Evolutionary conservation across 2,797 vertebrate species (phyloP).

Genomic region (Danio albolineatus): DNA sequence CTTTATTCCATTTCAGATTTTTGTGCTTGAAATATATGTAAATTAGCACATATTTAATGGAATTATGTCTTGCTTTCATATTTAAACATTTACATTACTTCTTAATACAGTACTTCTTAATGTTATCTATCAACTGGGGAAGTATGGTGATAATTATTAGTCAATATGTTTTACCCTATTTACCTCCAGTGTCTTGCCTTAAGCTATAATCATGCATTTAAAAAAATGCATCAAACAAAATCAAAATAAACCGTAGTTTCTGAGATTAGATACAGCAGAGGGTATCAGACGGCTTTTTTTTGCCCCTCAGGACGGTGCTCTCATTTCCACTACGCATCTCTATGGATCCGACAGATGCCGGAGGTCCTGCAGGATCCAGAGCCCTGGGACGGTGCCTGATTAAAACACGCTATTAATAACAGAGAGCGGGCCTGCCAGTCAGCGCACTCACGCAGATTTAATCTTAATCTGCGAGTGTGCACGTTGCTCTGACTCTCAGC

Average conservation of each 20-base stretch:
- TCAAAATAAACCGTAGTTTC: slow-evolving; percentile 28
- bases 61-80: too few relatives aligned
- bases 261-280: neutral
- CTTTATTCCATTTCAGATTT: too few relatives aligned
- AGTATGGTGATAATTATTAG: too few relatives aligned
- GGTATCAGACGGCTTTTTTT: neutral
- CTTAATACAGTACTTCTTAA: too few relatives aligned
- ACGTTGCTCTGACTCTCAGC: slow-evolving; percentile 33
- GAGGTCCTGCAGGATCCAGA: slow-evolving; percentile 69
- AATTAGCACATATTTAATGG: too few relatives aligned
- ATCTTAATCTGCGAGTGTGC: slow-evolving; percentile 79
- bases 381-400: slow-evolving; percentile 76
- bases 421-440: slow-evolving; percentile 64
- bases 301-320: slow-evolving; percentile 46
- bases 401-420: slow-evolving; percentile 79
- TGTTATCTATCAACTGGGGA: too few relatives aligned
- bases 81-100: too few relatives aligned
- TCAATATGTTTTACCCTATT: too few relatives aligned
- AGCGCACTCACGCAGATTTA: slow-evolving; percentile 65
- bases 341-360: slow-evolving; percentile 53
- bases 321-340: slow-evolving; percentile 48
- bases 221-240: slow-evolving; percentile 11
- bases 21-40: too few relatives aligned
- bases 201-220: neutral
- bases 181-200: too few relatives aligned